These are phyloP conservation scores for Egretta garzetta DNA, from an alignment of 2,113 vertebrate genomes.

Conservation along the genomic window DNA sequence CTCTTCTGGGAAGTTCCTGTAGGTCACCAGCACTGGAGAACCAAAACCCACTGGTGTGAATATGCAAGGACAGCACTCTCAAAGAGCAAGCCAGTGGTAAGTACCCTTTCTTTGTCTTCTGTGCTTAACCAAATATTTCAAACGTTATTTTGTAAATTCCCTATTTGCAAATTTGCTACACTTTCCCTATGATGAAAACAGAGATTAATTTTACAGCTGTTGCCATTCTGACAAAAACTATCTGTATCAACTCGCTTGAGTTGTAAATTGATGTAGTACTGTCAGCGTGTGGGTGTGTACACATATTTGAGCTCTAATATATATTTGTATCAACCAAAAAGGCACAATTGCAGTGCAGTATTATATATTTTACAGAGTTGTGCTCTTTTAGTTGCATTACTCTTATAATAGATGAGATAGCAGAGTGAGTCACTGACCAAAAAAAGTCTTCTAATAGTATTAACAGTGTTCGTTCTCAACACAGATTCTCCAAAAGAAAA, in stretches of 20 bases:
- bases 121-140: neutral
- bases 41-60: slow-evolving; percentile 59
- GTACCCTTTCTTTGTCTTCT: slow-evolving; percentile 13
- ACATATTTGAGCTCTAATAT: neutral
- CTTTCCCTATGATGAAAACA: neutral
- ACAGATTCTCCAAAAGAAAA: neutral
- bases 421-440: neutral
- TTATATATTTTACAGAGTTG: neutral
- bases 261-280: neutral
- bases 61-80: slow-evolving; percentile 69
- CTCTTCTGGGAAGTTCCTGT: slow-evolving; percentile 40
- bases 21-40: slow-evolving; percentile 55
- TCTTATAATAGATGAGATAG: neutral
- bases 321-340: neutral
- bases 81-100: slow-evolving; percentile 36
- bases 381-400: neutral
- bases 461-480: neutral
- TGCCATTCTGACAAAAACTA: neutral
- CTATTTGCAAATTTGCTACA: fast-evolving
- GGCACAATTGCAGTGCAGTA: neutral
- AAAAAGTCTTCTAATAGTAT: neutral
- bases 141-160: neutral
- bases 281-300: neutral
- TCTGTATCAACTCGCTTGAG: neutral
- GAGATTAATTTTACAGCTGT: neutral